Base-by-base conservation (phyloP, 2,888 invertebrate genomes). In the Epistrophella euchroma region DNA sequence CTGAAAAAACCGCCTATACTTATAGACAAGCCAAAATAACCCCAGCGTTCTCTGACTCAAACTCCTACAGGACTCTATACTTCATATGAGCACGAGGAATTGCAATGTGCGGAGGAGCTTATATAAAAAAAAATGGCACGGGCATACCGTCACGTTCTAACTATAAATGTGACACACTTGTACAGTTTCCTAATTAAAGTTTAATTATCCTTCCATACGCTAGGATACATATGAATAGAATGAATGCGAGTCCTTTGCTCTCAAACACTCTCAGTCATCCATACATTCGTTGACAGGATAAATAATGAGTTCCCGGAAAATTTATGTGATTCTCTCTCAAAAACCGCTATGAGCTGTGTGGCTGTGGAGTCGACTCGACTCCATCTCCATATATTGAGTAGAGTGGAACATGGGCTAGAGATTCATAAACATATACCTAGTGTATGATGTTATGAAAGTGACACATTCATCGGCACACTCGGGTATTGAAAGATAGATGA, bases 181-280 rank as follows among this genome's bases (percentile, higher is more conserved):
- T 86, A 81, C 80, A 86, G 86, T 86, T 86, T 86, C 86, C 86
- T 82, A 86, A 86, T 86, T 86, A 86, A 86, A 86, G 81, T 86
- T 86, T 86, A 86, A 86, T 86, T 86, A 86, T 86, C 86, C 86
- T 78, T 86, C 82, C 86, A 86, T 86, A 71, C 62, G 82, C 74
- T 60, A 71, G 81, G 71, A 82, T 78, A 60, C 73, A 64, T 81
- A 74, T 85, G 86, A 86, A 82, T 86, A 78, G 71, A 64, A 81
- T 47, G 2, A 1, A 40, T 73, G 70, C 60, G 77, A 86, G 81
- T 81, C 70, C 81, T 81, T 76, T 73, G 86, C 81, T 76, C 55
- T 81, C 70, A 86, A 86, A 86, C 82, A 81, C 82, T 73, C 86
- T 81, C 78, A 86, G 77, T 82, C 86, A 86, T 86, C 86, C 77